A percentile compares a stretch with the other conserved stretches of the same genome.
phyloP scores from a whole-genome alignment of 2,888 invertebrate genomes.

The Herminia tarsipennalis region DNA sequence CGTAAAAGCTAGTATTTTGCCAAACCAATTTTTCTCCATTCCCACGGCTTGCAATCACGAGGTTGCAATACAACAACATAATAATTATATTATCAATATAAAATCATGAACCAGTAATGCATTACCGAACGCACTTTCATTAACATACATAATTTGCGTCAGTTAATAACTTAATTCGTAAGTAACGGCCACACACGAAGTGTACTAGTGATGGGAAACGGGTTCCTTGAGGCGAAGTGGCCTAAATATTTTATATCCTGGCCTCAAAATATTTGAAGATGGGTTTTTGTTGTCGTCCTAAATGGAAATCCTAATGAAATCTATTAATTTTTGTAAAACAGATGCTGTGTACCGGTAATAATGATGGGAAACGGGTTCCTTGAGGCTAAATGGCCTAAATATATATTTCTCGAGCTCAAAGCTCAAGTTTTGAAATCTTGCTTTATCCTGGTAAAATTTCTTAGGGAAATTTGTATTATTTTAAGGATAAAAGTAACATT shows the following conservation, averaged over 20 bases:
- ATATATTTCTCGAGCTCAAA: too few species aligned
- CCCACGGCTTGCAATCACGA: neutral
- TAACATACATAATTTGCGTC: constrained; percentile 59
- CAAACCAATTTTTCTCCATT: neutral
- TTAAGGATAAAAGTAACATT: too few species aligned
- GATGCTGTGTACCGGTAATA: too few species aligned
- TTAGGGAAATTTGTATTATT: too few species aligned
- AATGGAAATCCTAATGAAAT: neutral
- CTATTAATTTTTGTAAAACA: too few species aligned
- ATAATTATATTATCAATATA: constrained; percentile 6
- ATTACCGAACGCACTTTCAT: constrained; percentile 24
- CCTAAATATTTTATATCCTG: constrained; percentile 18
- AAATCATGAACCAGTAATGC: constrained; percentile 3
- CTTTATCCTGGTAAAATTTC: too few species aligned
- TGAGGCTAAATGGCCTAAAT: too few species aligned
- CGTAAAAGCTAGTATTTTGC: too few species aligned
- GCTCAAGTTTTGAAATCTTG: too few species aligned
- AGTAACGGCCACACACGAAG: constrained; percentile 59
- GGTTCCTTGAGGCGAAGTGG: constrained; percentile 18
- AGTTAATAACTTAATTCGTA: constrained; percentile 68
- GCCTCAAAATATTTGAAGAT: constrained; percentile 17
- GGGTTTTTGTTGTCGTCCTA: neutral
- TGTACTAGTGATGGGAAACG: constrained; percentile 40
- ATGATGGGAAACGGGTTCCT: too few species aligned
- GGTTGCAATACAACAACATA: neutral